Conservation (phyloP, 2,888 invertebrate species). For the Caradrina kadenii region DNA sequence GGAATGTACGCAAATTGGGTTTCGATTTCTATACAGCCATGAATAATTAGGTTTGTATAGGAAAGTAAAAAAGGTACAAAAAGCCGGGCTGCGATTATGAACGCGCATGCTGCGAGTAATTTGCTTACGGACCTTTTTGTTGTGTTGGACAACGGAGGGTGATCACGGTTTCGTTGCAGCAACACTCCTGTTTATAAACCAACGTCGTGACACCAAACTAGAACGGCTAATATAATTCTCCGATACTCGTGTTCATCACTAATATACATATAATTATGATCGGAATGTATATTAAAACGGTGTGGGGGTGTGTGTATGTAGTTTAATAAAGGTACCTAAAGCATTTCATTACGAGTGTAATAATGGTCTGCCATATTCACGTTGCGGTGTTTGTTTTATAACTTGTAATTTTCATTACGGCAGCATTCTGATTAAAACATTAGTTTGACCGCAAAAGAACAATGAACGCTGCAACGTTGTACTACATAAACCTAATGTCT, state of each 20-base stretch:
- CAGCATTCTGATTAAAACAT: conserved; percentile 34
- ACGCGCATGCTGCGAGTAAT: conserved; percentile 29
- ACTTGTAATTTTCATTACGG: conserved; percentile 25
- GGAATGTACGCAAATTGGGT: conserved; percentile 78
- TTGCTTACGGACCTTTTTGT: conserved; percentile 41
- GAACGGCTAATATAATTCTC: background rate
- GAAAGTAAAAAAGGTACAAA: conserved; percentile 63
- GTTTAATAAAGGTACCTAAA: conserved; percentile 1
- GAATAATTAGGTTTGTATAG: conserved; percentile 64
- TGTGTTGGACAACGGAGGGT: conserved; percentile 6
- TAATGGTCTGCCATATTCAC: conserved; percentile 21
- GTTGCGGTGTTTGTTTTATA: conserved; percentile 10
- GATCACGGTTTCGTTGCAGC: background rate
- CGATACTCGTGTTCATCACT: conserved; percentile 1
- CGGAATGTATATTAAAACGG: background rate
- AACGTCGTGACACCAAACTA: background rate
- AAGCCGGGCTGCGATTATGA: conserved; percentile 45
- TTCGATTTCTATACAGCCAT: conserved; percentile 80
- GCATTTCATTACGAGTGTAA: conserved; percentile 22
- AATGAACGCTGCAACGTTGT: conserved; percentile 19
- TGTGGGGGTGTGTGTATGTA: background rate
- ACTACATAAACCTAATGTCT: conserved; percentile 17
- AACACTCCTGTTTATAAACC: conserved; percentile 1
- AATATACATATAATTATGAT: conserved; percentile 7
- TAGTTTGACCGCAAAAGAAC: conserved; percentile 18